Conservation (phyloP, 23 tunicate species). For the Halocynthia aurantium region DNA sequence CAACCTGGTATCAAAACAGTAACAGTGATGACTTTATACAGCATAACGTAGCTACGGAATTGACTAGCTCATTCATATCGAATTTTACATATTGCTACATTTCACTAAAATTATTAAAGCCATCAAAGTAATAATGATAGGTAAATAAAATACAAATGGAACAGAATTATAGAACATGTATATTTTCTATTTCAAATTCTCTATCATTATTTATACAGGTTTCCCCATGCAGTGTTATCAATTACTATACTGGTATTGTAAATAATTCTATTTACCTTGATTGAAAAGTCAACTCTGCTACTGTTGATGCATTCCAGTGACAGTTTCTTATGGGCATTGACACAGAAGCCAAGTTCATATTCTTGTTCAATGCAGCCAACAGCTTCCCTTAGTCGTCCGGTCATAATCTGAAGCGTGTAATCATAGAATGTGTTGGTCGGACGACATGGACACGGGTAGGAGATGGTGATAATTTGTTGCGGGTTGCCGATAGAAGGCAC, state of each 20-base stretch:
- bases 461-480: conserved; percentile 34
- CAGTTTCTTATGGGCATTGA: conserved; percentile 35
- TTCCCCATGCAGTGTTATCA: no score
- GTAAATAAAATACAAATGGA: no score
- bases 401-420: conserved; percentile 1
- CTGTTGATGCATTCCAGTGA: conserved; percentile 43
- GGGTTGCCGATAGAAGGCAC: conserved; percentile 53
- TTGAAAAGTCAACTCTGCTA: conserved; percentile 29
- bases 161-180: no score
- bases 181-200: no score
- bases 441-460: conserved; percentile 62
- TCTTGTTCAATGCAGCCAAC: conserved; percentile 29
- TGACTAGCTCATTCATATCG: no score
- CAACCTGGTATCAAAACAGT: conserved; percentile 35
- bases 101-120: no score
- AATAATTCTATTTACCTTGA: conserved; percentile 34
- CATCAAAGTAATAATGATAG: no score
- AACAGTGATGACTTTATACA: no score
- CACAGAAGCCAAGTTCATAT: conserved; percentile 57
- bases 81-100: no score
- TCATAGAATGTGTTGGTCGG: conserved; percentile 41
- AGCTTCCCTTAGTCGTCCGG: conserved; percentile 26
- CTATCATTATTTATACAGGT: no score
- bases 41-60: no score
- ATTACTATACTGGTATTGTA: no score